Evolutionary conservation across 92 coral and sea anemone genomes (phyloP).

Genomic region (Parazoanthus atlanticus): DNA sequence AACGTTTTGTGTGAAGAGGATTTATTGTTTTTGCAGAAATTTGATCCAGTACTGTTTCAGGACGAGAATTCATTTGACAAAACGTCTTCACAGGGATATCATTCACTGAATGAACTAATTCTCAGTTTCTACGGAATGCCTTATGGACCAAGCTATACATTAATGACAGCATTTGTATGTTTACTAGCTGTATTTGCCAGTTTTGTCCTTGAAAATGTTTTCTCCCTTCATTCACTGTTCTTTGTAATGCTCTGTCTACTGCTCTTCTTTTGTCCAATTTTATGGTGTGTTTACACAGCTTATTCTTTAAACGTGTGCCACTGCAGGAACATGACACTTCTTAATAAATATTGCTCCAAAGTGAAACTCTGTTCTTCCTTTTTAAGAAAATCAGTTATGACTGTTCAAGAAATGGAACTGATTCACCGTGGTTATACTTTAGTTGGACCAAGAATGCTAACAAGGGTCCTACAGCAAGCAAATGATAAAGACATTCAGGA

Average conservation of each 20-base stretch:
- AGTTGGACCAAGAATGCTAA: conserved; percentile 64
- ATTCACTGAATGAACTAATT: background rate
- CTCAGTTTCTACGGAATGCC: background rate
- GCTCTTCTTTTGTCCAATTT: background rate
- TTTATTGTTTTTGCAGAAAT: conserved; percentile 64
- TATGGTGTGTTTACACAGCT: background rate
- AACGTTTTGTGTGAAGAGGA: conserved; percentile 78
- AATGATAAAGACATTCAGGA: conserved; percentile 25
- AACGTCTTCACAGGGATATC: background rate
- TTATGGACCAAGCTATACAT: background rate
- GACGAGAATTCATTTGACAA: conserved; percentile 8
- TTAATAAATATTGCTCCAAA: conserved; percentile 46
- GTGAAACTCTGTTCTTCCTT: conserved; percentile 50
- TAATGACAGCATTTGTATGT: conserved; percentile 19
- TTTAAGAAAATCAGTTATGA: conserved; percentile 70
- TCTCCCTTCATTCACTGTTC: conserved; percentile 2
- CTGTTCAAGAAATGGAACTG: conserved; percentile 91
- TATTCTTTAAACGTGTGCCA: conserved; percentile 40
- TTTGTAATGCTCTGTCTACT: background rate
- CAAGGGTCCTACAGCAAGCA: conserved; percentile 41
- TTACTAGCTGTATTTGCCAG: conserved; percentile 20
- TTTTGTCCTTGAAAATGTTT: background rate
- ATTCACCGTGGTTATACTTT: conserved; percentile 79
- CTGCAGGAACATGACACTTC: conserved; percentile 41
- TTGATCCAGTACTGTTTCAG: conserved; percentile 76